These are phyloP conservation scores for Bombus superbus DNA, from an alignment of 1,140 invertebrate species.

Conservation along the genomic window DNA sequence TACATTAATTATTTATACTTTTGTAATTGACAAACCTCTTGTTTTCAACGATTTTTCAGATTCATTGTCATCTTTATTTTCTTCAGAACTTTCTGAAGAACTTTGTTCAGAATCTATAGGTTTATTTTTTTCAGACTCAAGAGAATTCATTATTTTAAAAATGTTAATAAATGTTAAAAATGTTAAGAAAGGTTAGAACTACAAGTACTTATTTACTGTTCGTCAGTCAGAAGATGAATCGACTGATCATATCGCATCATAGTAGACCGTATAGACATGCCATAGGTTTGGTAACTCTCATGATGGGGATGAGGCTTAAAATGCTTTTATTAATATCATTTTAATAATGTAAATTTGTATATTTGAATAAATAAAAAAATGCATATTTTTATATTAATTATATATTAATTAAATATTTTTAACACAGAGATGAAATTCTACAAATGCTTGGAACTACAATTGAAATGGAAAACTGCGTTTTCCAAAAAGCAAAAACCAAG, in stretches of 20 bases:
- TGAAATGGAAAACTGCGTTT: slow-evolving; percentile 97
- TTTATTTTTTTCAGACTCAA: slow-evolving; percentile 50
- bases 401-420: slow-evolving; percentile 54
- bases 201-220: too few relatives aligned
- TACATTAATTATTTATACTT: background rate
- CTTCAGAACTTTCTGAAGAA: slow-evolving; percentile 79
- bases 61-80: slow-evolving; percentile 78
- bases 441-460: slow-evolving; percentile 89
- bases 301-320: background rate
- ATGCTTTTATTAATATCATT: background rate
- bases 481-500: slow-evolving; percentile 92
- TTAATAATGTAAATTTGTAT: slow-evolving; percentile 12
- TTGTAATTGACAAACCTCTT: slow-evolving; percentile 53
- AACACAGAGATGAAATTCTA: slow-evolving; percentile 93
- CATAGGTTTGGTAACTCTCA: too few relatives aligned
- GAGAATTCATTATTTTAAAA: slow-evolving; percentile 30
- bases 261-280: too few relatives aligned
- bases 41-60: slow-evolving; percentile 72
- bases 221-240: too few relatives aligned
- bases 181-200: background rate
- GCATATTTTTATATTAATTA: slow-evolving; percentile 12
- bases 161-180: slow-evolving; percentile 26
- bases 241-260: too few relatives aligned
- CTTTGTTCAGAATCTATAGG: slow-evolving; percentile 51
- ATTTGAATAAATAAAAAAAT: slow-evolving; percentile 7